Evolutionary conservation across 2,797 vertebrate genomes (phyloP).

Genomic region (Bryconaethiops microstoma): DNA sequence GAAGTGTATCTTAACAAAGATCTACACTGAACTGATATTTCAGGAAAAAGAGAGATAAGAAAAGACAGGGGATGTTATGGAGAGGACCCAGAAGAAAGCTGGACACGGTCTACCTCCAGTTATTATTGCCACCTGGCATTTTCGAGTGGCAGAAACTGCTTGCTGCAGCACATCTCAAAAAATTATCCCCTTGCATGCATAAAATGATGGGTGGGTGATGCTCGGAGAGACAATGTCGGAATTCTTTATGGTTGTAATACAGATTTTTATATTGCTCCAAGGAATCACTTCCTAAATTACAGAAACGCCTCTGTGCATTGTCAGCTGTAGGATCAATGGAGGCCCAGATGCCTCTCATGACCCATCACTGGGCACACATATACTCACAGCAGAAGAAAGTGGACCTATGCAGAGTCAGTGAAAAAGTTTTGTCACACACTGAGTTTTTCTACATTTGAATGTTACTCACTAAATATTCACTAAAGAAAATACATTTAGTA

Average conservation of each 20-base stretch:
- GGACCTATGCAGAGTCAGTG: constrained; percentile 72
- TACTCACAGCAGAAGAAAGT: constrained; percentile 55
- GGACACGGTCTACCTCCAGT: constrained; percentile 55
- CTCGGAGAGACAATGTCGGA: constrained; percentile 59
- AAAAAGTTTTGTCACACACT: background rate
- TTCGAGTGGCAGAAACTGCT: constrained; percentile 69
- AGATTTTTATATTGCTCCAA: constrained; percentile 78
- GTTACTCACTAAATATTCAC: too few relatives aligned
- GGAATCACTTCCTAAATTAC: constrained; percentile 80
- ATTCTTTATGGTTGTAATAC: constrained; percentile 82
- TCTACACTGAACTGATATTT: background rate
- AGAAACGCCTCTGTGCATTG: constrained; percentile 71
- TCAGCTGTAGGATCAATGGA: constrained; percentile 68
- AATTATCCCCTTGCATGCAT: constrained; percentile 72
- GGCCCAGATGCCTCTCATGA: constrained; percentile 57
- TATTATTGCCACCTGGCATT: constrained; percentile 68
- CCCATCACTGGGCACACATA: constrained; percentile 63
- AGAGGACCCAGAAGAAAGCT: constrained; percentile 56
- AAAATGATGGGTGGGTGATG: constrained; percentile 60
- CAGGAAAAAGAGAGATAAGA: background rate
- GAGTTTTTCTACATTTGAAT: too few relatives aligned
- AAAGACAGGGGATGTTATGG: constrained; percentile 22
- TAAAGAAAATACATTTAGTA: too few relatives aligned
- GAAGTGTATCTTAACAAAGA: too few relatives aligned
- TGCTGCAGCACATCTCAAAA: constrained; percentile 69